A percentile compares a stretch with the other conserved stretches of the same genome.
Conservation (phyloP, 2,888 invertebrate species). For the Cheilosia vulpina region DNA sequence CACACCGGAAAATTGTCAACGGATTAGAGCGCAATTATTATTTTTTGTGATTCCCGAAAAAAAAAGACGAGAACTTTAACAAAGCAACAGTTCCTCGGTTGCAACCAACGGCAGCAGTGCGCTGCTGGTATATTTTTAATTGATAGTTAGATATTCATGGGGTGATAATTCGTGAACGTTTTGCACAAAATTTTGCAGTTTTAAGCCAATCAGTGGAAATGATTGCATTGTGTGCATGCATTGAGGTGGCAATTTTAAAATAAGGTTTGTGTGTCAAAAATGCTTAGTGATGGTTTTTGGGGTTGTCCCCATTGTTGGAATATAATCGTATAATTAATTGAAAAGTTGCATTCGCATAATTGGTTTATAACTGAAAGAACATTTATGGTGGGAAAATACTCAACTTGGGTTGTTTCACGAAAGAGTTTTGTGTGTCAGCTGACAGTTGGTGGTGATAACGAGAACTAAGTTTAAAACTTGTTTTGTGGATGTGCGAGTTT, state of each 20-base stretch:
- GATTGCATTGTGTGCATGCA: conserved; percentile 22
- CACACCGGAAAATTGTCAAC: conserved; percentile 38
- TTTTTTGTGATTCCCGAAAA: background rate
- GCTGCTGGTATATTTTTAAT: conserved; percentile 47
- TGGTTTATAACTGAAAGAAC: background rate
- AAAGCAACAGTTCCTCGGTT: conserved; percentile 22
- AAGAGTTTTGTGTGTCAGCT: no score
- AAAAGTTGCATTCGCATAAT: conserved; percentile 6
- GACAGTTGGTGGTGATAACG: no score
- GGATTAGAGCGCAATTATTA: background rate
- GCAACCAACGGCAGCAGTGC: background rate
- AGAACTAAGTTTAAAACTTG: no score
- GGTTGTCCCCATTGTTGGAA: conserved; percentile 23
- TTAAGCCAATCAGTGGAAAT: conserved; percentile 17
- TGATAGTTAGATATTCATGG: conserved; percentile 56
- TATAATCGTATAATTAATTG: conserved; percentile 15
- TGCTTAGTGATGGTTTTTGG: conserved; percentile 7
- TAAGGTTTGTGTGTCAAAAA: conserved; percentile 22
- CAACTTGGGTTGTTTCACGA: no score
- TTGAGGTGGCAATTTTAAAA: conserved; percentile 20
- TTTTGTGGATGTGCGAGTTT: no score
- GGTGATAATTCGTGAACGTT: conserved; percentile 56
- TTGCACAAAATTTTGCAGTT: conserved; percentile 20
- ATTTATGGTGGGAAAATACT: background rate
- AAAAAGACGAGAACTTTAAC: conserved; percentile 6